Evolutionary conservation across 2,888 invertebrate species (phyloP).

Genomic region (Molanna angustata): DNA sequence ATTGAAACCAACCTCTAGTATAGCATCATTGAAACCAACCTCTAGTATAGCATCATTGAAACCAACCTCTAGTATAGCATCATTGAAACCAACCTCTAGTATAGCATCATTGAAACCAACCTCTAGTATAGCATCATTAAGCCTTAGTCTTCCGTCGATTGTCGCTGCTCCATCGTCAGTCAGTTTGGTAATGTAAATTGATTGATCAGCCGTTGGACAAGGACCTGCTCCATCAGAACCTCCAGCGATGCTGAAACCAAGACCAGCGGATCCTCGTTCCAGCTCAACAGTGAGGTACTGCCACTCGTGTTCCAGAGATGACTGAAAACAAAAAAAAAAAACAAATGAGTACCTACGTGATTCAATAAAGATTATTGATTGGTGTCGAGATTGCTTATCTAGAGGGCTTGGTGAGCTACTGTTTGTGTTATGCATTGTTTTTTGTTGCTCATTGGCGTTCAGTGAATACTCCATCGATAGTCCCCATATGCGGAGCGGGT

Average conservation of each 20-base stretch:
- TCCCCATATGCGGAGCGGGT: too few species aligned
- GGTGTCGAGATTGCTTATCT: too few species aligned
- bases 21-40: too few species aligned
- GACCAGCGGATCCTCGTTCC: constrained; percentile 83
- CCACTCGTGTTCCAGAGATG: constrained; percentile 77
- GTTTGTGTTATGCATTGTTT: too few species aligned
- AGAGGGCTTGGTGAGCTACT: too few species aligned
- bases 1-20: too few species aligned
- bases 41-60: too few species aligned
- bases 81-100: too few species aligned
- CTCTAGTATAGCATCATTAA: constrained; percentile 90
- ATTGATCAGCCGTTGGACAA: constrained; percentile 74
- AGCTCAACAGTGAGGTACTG: constrained; percentile 88
- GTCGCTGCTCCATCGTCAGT: constrained; percentile 93
- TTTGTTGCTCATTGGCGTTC: too few species aligned
- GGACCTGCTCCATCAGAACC: constrained; percentile 80
- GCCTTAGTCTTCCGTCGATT: constrained; percentile 77
- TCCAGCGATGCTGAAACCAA: constrained; percentile 98
- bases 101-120: too few species aligned
- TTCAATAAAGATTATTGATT: neutral
- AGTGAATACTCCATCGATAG: too few species aligned
- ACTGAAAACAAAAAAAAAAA: constrained; percentile 38
- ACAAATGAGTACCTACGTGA: neutral
- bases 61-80: too few species aligned
- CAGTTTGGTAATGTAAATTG: constrained; percentile 96